Evolutionary conservation across 2,888 invertebrate species (phyloP), one percentile per base, ranked within the genome.

Genomic region (Dendrolimus pini): DNA sequence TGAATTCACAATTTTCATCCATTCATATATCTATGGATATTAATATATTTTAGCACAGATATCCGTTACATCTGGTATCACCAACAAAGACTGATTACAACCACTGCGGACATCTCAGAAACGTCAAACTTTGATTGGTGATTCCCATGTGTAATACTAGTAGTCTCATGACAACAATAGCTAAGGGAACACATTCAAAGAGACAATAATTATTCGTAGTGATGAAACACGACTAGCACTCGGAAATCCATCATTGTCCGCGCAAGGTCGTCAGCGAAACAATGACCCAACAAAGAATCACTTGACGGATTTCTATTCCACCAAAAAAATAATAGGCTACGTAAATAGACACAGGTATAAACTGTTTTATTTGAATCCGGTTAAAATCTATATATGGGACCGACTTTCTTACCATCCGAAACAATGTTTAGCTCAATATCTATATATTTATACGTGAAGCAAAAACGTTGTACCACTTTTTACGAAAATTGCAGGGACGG

Each of bases 131-230:
- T 82, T 89, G 89, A 90, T 90, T 85, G 89, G 89, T 89, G 76
- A 81, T 83, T 87, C 90, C 90, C 90, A 87, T 86, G 89, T 89
- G 90, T 90, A 90, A 89, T 84, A 89, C 90, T 78, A 77, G 89
- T 87, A 90, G 89, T 81, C 73, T 72, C 63, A 68, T 70, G 69
- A 69, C 74, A 77, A 81, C 75, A 76, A 72, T 63, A 64, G 70
- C 65, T 63, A 68, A 65, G 60, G 64, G 71, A 71, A 73, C 74
- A 71, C 79, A 75, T 74, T 77, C 70, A 68, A 67, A 75, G 71
- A 69, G 68, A 66, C 70, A 71, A 69, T 68, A 70, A 68, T 72
- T 65, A 61, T 66, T 68, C 68, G 69, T 72, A 71, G 69, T 71
- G 66, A 69, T 67, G 64, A 65, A 71, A 69, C 47, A 47, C 47